Base-by-base conservation (phyloP, 1,140 invertebrate genomes). In the Drosophila willistoni region DNA sequence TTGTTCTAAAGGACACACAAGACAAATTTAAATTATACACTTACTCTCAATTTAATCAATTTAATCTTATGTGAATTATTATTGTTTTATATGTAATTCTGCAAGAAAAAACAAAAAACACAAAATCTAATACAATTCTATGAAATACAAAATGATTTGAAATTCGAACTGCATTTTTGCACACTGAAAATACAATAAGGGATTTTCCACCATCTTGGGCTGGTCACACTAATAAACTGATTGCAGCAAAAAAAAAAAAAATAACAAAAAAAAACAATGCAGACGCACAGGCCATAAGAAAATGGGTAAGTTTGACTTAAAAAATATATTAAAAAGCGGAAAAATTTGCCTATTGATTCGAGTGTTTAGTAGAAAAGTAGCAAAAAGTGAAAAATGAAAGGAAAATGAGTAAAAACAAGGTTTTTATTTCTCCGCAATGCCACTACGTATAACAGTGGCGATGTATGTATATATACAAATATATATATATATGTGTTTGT, bases 271-370 rank as follows among this genome's bases (percentile, higher is more conserved):
- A 83, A 89, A 89, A 87, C 83, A 89, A 87, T 87, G 83, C 83
- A 83, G 68, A 71, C 74, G 66, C 66, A 80, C 73, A 89, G 79
- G 79, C 76, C 64, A 86, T 78, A 79, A 73, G 79, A 83, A 87
- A 87, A 87, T 87, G 83, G 83, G 83, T 87, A 84, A 89, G 83
- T 80, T 77, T 87, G 79, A 87, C 76, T 73, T 75, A 87, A 87
- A 87, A 86, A 74, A 59, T 67, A 56, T 56, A 68, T 64, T 65
- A 29, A 5, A 65, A 14, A 56, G 36, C 7, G 34, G 29, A 67
- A 80, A 80, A 73, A 9, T 55, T 7, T 63, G 42, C 14, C 19
- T 2, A 75, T 47, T 55, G 44, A 54, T 14, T 7, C 17, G 55
- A 7, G 13, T 14, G 7, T 1, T 7, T 25, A 2, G 14, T 34